These are phyloP conservation scores for Stictocephala bisonia DNA, from an alignment of 2,888 invertebrate species.

Conservation along the genomic window DNA sequence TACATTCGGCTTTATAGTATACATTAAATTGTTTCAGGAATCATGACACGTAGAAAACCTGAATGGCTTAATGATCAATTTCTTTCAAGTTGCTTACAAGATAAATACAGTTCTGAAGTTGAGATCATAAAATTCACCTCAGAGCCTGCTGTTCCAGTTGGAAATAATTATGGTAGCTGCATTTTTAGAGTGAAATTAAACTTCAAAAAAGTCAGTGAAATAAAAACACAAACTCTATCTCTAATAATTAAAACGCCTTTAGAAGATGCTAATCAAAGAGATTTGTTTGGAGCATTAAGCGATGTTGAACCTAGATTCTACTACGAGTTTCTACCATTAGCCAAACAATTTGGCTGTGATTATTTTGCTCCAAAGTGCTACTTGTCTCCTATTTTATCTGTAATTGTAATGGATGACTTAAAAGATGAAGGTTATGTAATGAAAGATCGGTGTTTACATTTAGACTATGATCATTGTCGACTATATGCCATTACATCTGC, in stretches of 20 bases:
- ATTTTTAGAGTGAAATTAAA: not conserved
- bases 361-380: not conserved
- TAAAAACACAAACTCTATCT: not conserved
- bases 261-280: not conserved
- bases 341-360: not conserved
- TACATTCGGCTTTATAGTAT: no score
- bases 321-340: constrained; percentile 2
- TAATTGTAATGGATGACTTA: constrained; percentile 8
- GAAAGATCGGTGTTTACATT: not conserved
- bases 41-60: no score
- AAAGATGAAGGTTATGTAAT: constrained; percentile 7
- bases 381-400: not conserved
- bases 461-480: constrained; percentile 22
- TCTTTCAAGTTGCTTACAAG: not conserved
- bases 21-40: no score
- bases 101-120: not conserved
- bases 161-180: constrained; percentile 4
- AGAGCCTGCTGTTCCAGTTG: not conserved
- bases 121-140: not conserved
- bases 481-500: not conserved
- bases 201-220: not conserved
- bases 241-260: not conserved
- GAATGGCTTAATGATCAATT: not conserved
- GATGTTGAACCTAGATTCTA: not conserved
- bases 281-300: not conserved